These are phyloP conservation scores for Callosobruchus maculatus DNA, from an alignment of 2,888 invertebrate species.

Conservation along the genomic window DNA sequence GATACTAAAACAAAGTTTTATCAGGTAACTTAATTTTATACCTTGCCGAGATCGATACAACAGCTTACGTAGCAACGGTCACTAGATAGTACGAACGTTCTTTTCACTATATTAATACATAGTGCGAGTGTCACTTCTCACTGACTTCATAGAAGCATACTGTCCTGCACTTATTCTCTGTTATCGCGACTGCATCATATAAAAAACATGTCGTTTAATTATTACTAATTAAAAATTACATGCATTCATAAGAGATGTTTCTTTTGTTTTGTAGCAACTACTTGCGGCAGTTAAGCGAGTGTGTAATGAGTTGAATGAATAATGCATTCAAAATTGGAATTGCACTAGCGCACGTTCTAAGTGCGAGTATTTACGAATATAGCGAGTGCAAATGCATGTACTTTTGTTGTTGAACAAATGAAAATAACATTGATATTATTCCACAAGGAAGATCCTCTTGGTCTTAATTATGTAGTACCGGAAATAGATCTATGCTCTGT, in stretches of 20 bases:
- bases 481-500: too few relatives aligned
- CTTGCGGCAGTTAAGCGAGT: not conserved
- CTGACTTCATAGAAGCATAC: not conserved
- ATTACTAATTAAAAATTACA: not conserved
- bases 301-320: not conserved
- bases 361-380: not conserved
- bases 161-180: not conserved
- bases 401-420: too few relatives aligned
- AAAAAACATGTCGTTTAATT: not conserved
- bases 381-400: not conserved
- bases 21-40: not conserved
- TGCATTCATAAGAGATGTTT: not conserved
- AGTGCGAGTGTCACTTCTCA: not conserved
- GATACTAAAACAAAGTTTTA: not conserved
- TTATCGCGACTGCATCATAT: not conserved
- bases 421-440: too few relatives aligned
- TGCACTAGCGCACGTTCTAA: not conserved
- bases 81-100: too few relatives aligned
- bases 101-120: not conserved
- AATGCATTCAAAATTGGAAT: not conserved
- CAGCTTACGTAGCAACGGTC: not conserved
- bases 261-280: not conserved
- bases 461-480: too few relatives aligned
- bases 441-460: too few relatives aligned
- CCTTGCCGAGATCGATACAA: not conserved